Percentiles rank a stretch among this genome's conserved stretches.
phyloP scores from a whole-genome alignment of 2,888 invertebrate genomes.

The Mellilla xanthometata region DNA sequence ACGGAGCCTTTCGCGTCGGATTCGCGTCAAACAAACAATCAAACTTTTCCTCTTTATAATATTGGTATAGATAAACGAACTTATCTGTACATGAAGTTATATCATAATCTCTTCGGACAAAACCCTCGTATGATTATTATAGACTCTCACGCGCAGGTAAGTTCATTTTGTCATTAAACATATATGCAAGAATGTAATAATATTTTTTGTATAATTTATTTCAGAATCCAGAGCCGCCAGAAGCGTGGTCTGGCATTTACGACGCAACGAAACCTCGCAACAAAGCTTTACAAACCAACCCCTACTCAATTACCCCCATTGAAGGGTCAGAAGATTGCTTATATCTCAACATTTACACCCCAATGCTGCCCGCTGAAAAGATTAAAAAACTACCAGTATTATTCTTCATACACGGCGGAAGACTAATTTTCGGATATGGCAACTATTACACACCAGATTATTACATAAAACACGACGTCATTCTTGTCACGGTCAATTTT shows the following conservation, averaged over 20 bases:
- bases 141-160: too few species aligned
- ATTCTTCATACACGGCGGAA: constrained; percentile 83
- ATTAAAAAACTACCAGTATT: constrained; percentile 69
- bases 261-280: constrained; percentile 68
- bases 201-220: constrained; percentile 21
- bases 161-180: too few species aligned
- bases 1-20: too few species aligned
- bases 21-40: too few species aligned
- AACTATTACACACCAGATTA: constrained; percentile 71
- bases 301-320: constrained; percentile 54
- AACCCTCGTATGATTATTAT: too few species aligned
- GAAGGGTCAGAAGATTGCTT: constrained; percentile 86
- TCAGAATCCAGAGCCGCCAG: constrained; percentile 61
- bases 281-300: constrained; percentile 70
- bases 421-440: constrained; percentile 78
- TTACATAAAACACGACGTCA: constrained; percentile 55
- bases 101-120: too few species aligned
- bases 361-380: constrained; percentile 67
- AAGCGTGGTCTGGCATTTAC: constrained; percentile 53
- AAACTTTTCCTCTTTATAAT: too few species aligned
- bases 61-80: too few species aligned
- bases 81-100: too few species aligned
- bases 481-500: constrained; percentile 67
- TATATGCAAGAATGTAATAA: background rate
- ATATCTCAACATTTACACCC: constrained; percentile 86